Base-by-base conservation (phyloP, 2,888 invertebrate species). In the Agrotis clavis region DNA sequence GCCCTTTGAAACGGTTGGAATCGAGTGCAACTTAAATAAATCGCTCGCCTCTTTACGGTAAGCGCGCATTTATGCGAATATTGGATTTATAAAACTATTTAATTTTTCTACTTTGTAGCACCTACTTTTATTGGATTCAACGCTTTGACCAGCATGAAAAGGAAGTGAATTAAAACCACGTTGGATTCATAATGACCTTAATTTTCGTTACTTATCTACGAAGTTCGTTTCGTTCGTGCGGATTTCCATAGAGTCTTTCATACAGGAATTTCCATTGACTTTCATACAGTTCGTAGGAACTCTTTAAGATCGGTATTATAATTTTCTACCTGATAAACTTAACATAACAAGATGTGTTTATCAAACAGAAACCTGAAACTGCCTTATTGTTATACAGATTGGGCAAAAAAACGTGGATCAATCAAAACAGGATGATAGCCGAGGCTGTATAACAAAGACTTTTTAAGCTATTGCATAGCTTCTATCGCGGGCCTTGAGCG, bases 21-120 rank as follows among this genome's bases (percentile, higher is more conserved):
- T 53, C 18, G 59, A 67, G 13, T 25, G 16, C 4, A 61, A 67
- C 59, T 73, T 73, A 48, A 21, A 41, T 50, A 53, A 74, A 25
- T 53, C 25, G 14, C 14, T 66, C 18, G 13, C 18, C 19, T 16
- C 35, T 35, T 21, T 51, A 19, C 13, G 14, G 25, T 25, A 59
- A 48, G 48, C 13, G 65, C 5, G 45, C n/a, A 19, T 45, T 21
- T 51, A 50, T 41, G 51, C 14, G 53, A 48, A 21, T 60, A 48
- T 53, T 53, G 16, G 19, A 67, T 53, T 41, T 47, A n/a, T 18
- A 19, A 35, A 53, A 48, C 25, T 19, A 19, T 9, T 25, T 68
- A n/a, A 48, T 66, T 41, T 53, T 53, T 25, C 18, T 47, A 64
- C 13, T 16, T 16, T 47, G 18, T 6, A 14, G 5, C 18, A 56